Conservation (phyloP, 2,113 vertebrate genomes). For the Hylia prasina region DNA sequence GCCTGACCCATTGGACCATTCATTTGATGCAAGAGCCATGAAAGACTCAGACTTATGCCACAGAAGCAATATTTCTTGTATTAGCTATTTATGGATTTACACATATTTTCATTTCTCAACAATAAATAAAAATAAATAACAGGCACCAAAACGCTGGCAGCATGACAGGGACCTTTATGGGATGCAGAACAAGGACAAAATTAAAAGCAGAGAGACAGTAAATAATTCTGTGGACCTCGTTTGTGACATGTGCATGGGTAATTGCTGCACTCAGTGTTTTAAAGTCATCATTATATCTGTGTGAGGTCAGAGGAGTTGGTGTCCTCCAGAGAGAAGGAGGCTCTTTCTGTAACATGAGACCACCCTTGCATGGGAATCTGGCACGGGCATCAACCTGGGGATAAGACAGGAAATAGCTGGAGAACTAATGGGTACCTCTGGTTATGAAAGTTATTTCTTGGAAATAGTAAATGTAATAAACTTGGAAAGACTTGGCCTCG, state of each 20-base stretch:
- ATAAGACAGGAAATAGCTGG: neutral
- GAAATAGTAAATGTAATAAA: neutral
- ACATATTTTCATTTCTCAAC: slow-evolving; percentile 22
- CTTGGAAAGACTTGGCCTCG: neutral
- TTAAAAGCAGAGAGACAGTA: neutral
- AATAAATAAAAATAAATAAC: slow-evolving; percentile 47
- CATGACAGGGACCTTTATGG: neutral
- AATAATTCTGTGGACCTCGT: neutral
- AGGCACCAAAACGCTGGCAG: neutral
- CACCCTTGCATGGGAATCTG: neutral
- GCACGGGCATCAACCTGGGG: neutral
- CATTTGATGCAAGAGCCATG: neutral
- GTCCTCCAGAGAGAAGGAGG: neutral
- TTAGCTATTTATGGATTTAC: slow-evolving; percentile 29
- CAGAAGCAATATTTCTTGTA: neutral
- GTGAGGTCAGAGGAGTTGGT: neutral
- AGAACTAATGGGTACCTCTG: neutral
- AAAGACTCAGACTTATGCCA: neutral
- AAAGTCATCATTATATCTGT: neutral
- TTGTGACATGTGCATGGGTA: neutral
- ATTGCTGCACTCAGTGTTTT: neutral
- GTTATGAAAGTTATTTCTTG: neutral
- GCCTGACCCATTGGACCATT: neutral
- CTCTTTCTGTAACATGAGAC: neutral
- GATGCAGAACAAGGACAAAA: neutral